phyloP scores from a whole-genome alignment of 2,113 vertebrate species.

The Hippocampus mohnikei region DNA sequence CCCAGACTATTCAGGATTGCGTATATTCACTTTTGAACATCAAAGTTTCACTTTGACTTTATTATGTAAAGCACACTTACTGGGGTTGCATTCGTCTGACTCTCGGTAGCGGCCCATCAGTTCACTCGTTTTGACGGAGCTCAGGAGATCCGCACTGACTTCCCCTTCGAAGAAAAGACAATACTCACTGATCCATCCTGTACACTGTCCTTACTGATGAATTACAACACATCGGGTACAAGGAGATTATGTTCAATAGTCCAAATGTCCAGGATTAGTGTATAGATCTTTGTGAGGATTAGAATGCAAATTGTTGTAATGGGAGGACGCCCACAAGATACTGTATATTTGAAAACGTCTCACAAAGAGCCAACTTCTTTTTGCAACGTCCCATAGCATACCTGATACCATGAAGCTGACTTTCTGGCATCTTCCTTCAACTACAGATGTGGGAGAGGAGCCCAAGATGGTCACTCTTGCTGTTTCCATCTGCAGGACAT shows the following conservation, averaged over 20 bases:
- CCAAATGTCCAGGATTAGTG: background rate
- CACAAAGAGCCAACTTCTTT: background rate
- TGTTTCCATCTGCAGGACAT: slow-evolving; percentile 36
- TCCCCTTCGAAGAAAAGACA: slow-evolving; percentile 51
- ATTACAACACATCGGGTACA: background rate
- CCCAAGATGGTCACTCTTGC: slow-evolving; percentile 68
- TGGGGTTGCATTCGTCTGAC: slow-evolving; percentile 37
- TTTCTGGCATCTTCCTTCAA: slow-evolving; percentile 50
- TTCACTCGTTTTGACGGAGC: slow-evolving; percentile 55
- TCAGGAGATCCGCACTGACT: slow-evolving; percentile 42
- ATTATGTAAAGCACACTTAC: slow-evolving; percentile 51
- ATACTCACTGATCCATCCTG: background rate
- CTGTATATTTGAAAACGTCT: background rate
- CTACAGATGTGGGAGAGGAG: slow-evolving; percentile 21
- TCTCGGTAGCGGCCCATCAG: slow-evolving; percentile 66
- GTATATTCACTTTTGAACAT: background rate
- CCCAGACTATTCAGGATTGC: background rate
- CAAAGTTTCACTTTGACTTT: background rate
- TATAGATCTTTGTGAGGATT: background rate
- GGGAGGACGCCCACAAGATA: background rate
- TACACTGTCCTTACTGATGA: background rate
- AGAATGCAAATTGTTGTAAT: background rate
- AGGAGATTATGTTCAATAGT: background rate
- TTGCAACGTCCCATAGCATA: slow-evolving; percentile 21
- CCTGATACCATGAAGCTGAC: slow-evolving; percentile 69